Evolutionary conservation across 2,797 vertebrate species (phyloP), one percentile per base, ranked within the genome.

Genomic region (Cuniculus paca): DNA sequence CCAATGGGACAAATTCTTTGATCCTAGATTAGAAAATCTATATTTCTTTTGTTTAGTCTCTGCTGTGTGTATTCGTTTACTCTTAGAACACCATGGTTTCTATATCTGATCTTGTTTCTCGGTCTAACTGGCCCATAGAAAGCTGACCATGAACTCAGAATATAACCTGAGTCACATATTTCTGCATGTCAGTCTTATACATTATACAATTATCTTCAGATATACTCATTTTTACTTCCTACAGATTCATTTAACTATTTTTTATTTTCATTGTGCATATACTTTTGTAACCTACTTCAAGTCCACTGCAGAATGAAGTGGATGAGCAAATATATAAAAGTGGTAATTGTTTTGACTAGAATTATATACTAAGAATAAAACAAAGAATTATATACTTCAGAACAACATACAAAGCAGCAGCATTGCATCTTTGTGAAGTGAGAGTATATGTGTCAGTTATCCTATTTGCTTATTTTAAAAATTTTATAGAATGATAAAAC

Each of bases 141-240:
- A 84, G 16, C 9, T 60, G 52, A 72, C 61, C 17, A 74, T 28
- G 34, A 85, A 88, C 11, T 77, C 45, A 24, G 5, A 34, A 20
- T 39, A 9, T 77, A n/a, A 36, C 36, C 31, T 84, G 52, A 75
- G 10, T 20, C 7, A 56, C 16, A 45, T 9, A 20, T 58, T 61
- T 77, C 52, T 88, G 8, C 36, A 24, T 4, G 48, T 8, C 77
- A 52, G 81, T 65, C 31, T 92, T 74, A 22, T 52, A 61, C 26
- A 54, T 54, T 31, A 7, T 19, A 70, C 28, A 8, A 72, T 14
- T 50, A 56, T 45, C 80, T 93, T 20, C 79, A 72, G 42, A 8
- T 7, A 54, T 4, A 34, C 36, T 84, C 52, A 63, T 87, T 91
- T 94, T 86, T 80, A 70, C 45, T 95, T 88, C 20, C 39, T 45